A percentile compares a stretch with the other conserved stretches of the same genome.
These are phyloP conservation scores for Eidolon helvum DNA, from an alignment of 2,113 vertebrate species.

Conservation along the genomic window DNA sequence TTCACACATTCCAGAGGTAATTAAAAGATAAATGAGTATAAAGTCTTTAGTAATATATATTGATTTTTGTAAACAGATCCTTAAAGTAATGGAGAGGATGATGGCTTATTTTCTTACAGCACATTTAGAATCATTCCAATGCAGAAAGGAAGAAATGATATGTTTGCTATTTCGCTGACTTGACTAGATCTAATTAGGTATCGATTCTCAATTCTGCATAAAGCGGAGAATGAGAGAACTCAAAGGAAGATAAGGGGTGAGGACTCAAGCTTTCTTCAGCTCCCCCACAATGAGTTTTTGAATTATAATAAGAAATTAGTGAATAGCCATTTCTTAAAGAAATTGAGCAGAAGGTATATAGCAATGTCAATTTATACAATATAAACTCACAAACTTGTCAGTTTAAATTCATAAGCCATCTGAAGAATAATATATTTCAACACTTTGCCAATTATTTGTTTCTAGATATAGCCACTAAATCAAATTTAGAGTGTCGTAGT, in stretches of 20 bases:
- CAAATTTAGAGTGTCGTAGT: neutral
- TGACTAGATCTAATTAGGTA: slow-evolving; percentile 40
- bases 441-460: neutral
- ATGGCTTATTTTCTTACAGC: neutral
- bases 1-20: slow-evolving; percentile 43
- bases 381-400: neutral
- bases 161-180: neutral
- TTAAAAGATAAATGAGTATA: slow-evolving; percentile 17
- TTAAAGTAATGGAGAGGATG: slow-evolving; percentile 28
- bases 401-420: neutral
- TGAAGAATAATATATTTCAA: neutral
- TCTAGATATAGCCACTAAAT: neutral
- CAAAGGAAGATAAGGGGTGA: neutral
- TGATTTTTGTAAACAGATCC: neutral
- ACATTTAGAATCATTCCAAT: neutral
- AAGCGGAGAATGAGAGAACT: neutral
- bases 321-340: neutral
- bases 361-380: neutral
- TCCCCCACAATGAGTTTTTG: neutral
- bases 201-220: neutral
- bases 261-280: neutral
- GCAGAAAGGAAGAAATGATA: neutral
- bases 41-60: slow-evolving; percentile 4
- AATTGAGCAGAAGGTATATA: neutral
- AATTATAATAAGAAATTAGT: neutral